Percentiles rank a stretch among this genome's conserved stretches.
These are phyloP conservation scores for Diaphora mendica DNA, from an alignment of 2,888 invertebrate species.

Conservation along the genomic window DNA sequence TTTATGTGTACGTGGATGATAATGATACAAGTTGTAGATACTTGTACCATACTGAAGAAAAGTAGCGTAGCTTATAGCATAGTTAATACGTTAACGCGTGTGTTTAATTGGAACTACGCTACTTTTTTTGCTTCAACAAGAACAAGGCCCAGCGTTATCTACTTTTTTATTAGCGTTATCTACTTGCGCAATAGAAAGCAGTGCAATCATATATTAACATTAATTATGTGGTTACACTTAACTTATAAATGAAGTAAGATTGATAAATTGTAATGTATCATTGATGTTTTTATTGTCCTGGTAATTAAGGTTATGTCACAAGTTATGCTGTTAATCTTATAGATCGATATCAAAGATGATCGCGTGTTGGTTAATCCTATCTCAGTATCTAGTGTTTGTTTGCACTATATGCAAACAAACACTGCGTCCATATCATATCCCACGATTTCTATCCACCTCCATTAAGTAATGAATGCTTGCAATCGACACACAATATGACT, in stretches of 20 bases:
- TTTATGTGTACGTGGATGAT: neutral
- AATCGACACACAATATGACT: conserved; percentile 62
- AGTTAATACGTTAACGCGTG: too few relatives aligned
- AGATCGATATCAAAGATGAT: conserved; percentile 81
- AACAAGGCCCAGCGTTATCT: too few relatives aligned
- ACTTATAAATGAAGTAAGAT: neutral
- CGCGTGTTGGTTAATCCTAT: conserved; percentile 69
- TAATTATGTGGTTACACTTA: neutral
- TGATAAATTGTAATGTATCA: neutral
- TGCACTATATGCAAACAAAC: conserved; percentile 57
- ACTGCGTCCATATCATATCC: conserved; percentile 42
- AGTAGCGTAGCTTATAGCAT: too few relatives aligned
- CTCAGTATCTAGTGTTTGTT: conserved; percentile 52
- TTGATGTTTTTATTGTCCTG: conserved; percentile 71
- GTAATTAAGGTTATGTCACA: conserved; percentile 81
- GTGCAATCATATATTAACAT: neutral
- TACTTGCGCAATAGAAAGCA: too few relatives aligned
- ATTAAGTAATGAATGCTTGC: conserved; percentile 61
- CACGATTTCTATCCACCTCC: conserved; percentile 38
- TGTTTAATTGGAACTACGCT: too few relatives aligned
- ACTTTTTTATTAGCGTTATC: too few relatives aligned
- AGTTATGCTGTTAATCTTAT: conserved; percentile 77
- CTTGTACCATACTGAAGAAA: too few relatives aligned
- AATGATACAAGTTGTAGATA: too few relatives aligned
- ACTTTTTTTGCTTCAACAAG: too few relatives aligned